These are phyloP conservation scores for Perodicticus potto DNA, from an alignment of 2,797 vertebrate genomes.

Conservation along the genomic window DNA sequence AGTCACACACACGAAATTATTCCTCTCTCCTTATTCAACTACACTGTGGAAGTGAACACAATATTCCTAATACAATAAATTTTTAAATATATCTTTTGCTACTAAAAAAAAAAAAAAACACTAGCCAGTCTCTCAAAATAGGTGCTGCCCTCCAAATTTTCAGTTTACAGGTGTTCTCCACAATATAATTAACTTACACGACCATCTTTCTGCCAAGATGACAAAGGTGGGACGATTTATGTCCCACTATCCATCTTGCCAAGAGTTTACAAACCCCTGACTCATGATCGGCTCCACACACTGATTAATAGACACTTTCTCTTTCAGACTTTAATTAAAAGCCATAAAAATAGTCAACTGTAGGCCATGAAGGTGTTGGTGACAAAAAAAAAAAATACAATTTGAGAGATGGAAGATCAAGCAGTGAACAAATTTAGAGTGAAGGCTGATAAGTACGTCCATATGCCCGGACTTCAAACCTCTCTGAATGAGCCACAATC, in stretches of 20 bases:
- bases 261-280: constrained; percentile 82
- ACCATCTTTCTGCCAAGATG: constrained; percentile 79
- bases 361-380: constrained; percentile 86
- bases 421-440: constrained; percentile 85
- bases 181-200: constrained; percentile 85
- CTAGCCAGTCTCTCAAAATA: constrained; percentile 80
- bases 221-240: constrained; percentile 85
- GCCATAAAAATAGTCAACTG: constrained; percentile 89
- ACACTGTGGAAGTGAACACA: constrained; percentile 63
- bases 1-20: neutral
- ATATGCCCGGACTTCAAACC: constrained; percentile 77
- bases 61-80: constrained; percentile 66
- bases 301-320: constrained; percentile 87
- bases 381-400: constrained; percentile 84
- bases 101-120: constrained; percentile 64
- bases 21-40: constrained; percentile 55
- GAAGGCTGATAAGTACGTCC: constrained; percentile 87
- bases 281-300: constrained; percentile 85
- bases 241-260: constrained; percentile 83
- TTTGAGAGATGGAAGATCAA: constrained; percentile 87
- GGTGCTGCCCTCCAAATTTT: constrained; percentile 79
- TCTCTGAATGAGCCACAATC: constrained; percentile 67
- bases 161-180: constrained; percentile 81
- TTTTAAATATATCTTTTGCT: constrained; percentile 78
- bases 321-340: constrained; percentile 90